phyloP scores from a whole-genome alignment of 2,888 invertebrate species.

The Penaeus monodon region DNA sequence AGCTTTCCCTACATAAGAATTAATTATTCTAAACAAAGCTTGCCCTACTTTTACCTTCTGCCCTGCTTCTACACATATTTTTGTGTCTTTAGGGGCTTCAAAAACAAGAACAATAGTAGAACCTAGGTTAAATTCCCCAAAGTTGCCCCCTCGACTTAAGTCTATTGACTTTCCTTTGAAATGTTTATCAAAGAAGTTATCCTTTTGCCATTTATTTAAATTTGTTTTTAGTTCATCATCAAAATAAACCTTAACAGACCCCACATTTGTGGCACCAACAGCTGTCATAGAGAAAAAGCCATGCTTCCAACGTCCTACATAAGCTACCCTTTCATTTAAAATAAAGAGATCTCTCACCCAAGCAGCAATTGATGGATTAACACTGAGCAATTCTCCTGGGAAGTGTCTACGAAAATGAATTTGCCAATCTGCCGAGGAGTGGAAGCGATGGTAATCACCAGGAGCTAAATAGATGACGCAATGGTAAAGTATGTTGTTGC shows the following conservation, averaged over 20 bases:
- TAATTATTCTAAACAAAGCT: slow-evolving; percentile 51
- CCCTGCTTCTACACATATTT: slow-evolving; percentile 72
- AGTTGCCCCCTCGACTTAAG: slow-evolving; percentile 82
- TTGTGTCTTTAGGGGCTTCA: slow-evolving; percentile 90
- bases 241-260: slow-evolving; percentile 90
- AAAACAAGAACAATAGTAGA: slow-evolving; percentile 96
- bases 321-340: slow-evolving; percentile 93
- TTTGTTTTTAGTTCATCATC: slow-evolving; percentile 85
- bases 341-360: slow-evolving; percentile 93
- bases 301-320: slow-evolving; percentile 90
- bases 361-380: slow-evolving; percentile 88
- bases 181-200: slow-evolving; percentile 63
- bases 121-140: slow-evolving; percentile 97
- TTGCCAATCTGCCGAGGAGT: slow-evolving; percentile 91
- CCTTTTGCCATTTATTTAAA: slow-evolving; percentile 74
- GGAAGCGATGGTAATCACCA: slow-evolving; percentile 98
- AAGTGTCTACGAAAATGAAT: slow-evolving; percentile 78
- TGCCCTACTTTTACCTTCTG: slow-evolving; percentile 64
- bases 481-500: slow-evolving; percentile 82
- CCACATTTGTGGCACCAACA: slow-evolving; percentile 98
- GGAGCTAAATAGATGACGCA: slow-evolving; percentile 97
- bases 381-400: slow-evolving; percentile 84
- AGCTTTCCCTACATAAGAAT: slow-evolving; percentile 46
- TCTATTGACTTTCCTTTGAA: slow-evolving; percentile 36
- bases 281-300: slow-evolving; percentile 98